Conservation (phyloP, 2,797 vertebrate genomes). For the Gadopsis bispinosus region DNA sequence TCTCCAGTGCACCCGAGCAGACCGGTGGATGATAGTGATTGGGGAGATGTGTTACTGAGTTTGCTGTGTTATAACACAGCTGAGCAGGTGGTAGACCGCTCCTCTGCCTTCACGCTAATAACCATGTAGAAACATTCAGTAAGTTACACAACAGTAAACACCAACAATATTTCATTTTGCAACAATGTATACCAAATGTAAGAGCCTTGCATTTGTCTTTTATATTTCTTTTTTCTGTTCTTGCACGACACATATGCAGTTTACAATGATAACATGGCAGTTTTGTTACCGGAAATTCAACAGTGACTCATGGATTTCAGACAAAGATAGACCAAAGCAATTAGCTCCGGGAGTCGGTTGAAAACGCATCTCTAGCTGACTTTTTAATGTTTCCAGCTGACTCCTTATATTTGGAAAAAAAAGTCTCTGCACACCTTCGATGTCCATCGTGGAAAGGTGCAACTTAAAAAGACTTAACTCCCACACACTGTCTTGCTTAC, state of each 20-base stretch:
- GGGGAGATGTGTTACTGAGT: slow-evolving; percentile 28
- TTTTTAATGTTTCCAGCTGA: background rate
- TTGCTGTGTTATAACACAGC: slow-evolving; percentile 32
- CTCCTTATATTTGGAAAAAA: background rate
- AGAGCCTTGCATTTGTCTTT: background rate
- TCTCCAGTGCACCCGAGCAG: slow-evolving; percentile 31
- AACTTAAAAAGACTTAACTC: no score
- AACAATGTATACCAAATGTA: background rate
- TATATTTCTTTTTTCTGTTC: background rate
- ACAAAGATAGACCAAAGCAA: background rate
- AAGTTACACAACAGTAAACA: background rate
- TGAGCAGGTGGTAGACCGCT: slow-evolving; percentile 35
- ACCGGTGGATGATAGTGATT: slow-evolving; percentile 43
- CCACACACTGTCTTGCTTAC: no score
- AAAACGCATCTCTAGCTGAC: background rate
- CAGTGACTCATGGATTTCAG: background rate
- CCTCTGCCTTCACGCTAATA: slow-evolving; percentile 20
- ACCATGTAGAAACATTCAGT: slow-evolving; percentile 11
- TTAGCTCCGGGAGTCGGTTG: background rate
- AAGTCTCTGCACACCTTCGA: no score
- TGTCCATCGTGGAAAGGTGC: no score
- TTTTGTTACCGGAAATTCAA: background rate
- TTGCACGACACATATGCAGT: background rate
- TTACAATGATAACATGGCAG: background rate
- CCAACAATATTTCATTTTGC: background rate